phyloP scores from a whole-genome alignment of 2,888 invertebrate species.

The Ormyrus labotus region DNA sequence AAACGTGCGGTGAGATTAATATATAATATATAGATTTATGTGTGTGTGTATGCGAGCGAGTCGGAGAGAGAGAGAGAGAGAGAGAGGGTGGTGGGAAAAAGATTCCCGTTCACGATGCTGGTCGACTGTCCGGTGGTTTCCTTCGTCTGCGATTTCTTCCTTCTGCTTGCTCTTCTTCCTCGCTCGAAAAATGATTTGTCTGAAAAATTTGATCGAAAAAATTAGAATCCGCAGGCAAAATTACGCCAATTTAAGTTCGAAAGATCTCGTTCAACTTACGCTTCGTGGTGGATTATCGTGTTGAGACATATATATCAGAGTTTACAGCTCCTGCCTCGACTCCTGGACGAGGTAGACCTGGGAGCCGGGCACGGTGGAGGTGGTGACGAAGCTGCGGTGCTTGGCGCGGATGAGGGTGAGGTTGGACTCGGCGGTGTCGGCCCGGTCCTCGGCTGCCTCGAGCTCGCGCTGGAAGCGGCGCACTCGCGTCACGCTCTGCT shows the following conservation, averaged over 20 bases:
- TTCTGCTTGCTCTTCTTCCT: conserved; percentile 49
- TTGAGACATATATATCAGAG: too few species aligned
- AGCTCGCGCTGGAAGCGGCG: conserved; percentile 98
- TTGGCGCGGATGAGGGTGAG: conserved; percentile 96
- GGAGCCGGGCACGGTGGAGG: conserved; percentile 93
- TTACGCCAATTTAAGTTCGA: too few species aligned
- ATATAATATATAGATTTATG: conserved; percentile 9
- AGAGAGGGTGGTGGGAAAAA: conserved; percentile 42
- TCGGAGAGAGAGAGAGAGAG: conserved; percentile 11
- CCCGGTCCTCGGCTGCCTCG: conserved; percentile 98
- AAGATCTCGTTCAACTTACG: conserved; percentile 5
- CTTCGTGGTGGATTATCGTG: conserved; percentile 23
- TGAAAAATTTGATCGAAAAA: conserved; percentile 4
- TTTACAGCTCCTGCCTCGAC: conserved; percentile 79
- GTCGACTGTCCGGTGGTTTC: conserved; percentile 12
- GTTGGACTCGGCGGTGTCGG: conserved; percentile 95
- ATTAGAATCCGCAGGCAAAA: too few species aligned
- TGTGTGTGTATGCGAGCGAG: neutral
- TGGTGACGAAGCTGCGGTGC: conserved; percentile 98
- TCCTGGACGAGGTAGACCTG: conserved; percentile 94
- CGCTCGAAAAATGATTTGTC: conserved; percentile 41
- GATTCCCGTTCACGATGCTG: conserved; percentile 27
- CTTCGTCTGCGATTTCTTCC: conserved; percentile 12
- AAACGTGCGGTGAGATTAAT: conserved; percentile 32
- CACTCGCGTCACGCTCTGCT: conserved; percentile 95